phyloP scores from a whole-genome alignment of 2,888 invertebrate genomes.

The Unio pictorum region DNA sequence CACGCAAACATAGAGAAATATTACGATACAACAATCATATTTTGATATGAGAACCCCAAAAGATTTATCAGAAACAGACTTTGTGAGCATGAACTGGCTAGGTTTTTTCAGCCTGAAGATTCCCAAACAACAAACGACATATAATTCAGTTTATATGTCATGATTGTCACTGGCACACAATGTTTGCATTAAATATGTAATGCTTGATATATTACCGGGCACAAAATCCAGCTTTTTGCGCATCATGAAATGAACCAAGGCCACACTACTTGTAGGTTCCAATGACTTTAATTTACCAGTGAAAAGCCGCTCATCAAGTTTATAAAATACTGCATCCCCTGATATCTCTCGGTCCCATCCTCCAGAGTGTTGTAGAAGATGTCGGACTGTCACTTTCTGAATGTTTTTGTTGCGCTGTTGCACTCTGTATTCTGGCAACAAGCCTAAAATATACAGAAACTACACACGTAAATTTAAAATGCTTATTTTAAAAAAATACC shows the following conservation, averaged over 20 bases:
- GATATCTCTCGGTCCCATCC: constrained; percentile 63
- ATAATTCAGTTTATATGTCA: too few species aligned
- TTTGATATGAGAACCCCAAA: too few species aligned
- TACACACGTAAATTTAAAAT: not conserved
- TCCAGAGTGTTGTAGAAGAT: constrained; percentile 64
- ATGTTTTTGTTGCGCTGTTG: constrained; percentile 36
- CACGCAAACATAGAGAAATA: too few species aligned
- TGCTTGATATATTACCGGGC: constrained; percentile 40
- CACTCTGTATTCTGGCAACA: constrained; percentile 27
- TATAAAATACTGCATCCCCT: constrained; percentile 61
- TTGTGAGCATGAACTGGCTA: too few species aligned
- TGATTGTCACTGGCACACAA: too few species aligned
- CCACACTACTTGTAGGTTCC: constrained; percentile 32
- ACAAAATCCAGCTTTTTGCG: constrained; percentile 53
- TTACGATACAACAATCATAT: too few species aligned
- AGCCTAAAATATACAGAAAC: constrained; percentile 21
- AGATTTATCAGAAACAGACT: too few species aligned
- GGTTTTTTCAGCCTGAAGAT: too few species aligned
- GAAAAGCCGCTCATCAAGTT: constrained; percentile 22
- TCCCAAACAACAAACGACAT: too few species aligned
- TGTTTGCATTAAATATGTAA: not conserved
- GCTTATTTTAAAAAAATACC: too few species aligned
- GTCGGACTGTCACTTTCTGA: constrained; percentile 44
- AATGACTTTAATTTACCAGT: constrained; percentile 3
- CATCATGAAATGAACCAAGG: constrained; percentile 53